These are phyloP conservation scores for Drymodes brunneopygia DNA, from an alignment of 2,113 vertebrate species.

Conservation along the genomic window DNA sequence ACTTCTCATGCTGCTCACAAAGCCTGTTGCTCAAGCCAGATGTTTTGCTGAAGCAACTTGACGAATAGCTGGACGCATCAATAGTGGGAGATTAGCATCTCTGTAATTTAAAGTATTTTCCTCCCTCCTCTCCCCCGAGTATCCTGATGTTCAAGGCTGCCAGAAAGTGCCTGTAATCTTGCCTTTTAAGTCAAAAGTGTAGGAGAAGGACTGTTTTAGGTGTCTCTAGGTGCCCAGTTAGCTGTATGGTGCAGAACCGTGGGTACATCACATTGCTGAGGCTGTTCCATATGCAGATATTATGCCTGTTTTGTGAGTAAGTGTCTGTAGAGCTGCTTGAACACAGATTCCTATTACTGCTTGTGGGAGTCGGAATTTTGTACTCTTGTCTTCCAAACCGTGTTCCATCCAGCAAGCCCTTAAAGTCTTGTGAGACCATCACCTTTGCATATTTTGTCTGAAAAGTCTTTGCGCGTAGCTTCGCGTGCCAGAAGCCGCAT, in stretches of 20 bases:
- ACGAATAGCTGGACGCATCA: not conserved
- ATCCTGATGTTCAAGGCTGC: not conserved
- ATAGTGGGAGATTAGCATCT: constrained; percentile 40
- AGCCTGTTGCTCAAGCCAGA: not conserved
- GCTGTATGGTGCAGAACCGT: not conserved
- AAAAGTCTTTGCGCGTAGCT: not conserved
- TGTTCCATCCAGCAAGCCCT: constrained; percentile 37
- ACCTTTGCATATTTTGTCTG: constrained; percentile 61
- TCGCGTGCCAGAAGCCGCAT: constrained; percentile 16
- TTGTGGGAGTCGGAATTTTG: constrained; percentile 6
- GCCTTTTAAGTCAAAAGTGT: constrained; percentile 33
- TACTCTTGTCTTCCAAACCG: not conserved
- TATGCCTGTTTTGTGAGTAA: not conserved
- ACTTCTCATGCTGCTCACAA: not conserved
- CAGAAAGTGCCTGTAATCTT: not conserved
- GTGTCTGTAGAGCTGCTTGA: constrained; percentile 6
- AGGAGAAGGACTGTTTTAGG: not conserved
- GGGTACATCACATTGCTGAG: not conserved
- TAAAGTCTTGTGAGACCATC: constrained; percentile 41
- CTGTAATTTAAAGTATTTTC: constrained; percentile 42
- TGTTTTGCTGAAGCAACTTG: not conserved
- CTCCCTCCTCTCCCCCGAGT: not conserved
- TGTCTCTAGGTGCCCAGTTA: constrained; percentile 4
- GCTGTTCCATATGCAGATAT: constrained; percentile 21
- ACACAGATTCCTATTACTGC: constrained; percentile 23